A percentile compares a stretch with the other conserved stretches of the same genome.
phyloP scores from a whole-genome alignment of 2,797 vertebrate genomes.

The Chrosomus eos region DNA sequence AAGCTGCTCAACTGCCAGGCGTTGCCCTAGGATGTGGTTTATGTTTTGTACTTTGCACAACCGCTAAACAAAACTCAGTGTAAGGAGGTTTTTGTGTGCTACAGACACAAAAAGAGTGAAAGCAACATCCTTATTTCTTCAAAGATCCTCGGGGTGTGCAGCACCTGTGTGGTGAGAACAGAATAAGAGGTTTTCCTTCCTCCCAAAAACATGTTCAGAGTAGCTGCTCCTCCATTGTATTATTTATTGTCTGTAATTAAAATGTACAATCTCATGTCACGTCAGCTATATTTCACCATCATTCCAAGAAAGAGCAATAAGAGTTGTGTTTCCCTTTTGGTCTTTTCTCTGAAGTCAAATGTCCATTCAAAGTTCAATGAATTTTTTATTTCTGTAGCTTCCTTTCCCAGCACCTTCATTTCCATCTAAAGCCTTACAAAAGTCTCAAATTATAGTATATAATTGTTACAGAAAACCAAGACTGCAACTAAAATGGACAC shows the following conservation, averaged over 20 bases:
- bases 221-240: constrained; percentile 60
- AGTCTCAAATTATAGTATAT: not conserved
- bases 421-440: not conserved
- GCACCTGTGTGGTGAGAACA: constrained; percentile 56
- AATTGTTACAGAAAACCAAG: not conserved
- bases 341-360: not conserved
- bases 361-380: not conserved
- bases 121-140: constrained; percentile 20
- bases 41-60: constrained; percentile 32
- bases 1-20: constrained; percentile 15
- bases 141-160: constrained; percentile 49
- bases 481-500: not conserved
- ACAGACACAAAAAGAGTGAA: constrained; percentile 39
- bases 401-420: not conserved
- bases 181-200: constrained; percentile 64
- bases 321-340: not conserved
- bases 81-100: constrained; percentile 15
- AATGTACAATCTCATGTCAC: constrained; percentile 24
- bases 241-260: constrained; percentile 52
- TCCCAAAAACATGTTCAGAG: constrained; percentile 63
- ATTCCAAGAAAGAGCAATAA: constrained; percentile 6
- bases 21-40: constrained; percentile 44
- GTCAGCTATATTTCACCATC: constrained; percentile 16
- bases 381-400: not conserved
- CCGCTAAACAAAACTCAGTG: constrained; percentile 8